phyloP scores from a whole-genome alignment of 2,797 vertebrate genomes.

The Gastrophryne carolinensis region DNA sequence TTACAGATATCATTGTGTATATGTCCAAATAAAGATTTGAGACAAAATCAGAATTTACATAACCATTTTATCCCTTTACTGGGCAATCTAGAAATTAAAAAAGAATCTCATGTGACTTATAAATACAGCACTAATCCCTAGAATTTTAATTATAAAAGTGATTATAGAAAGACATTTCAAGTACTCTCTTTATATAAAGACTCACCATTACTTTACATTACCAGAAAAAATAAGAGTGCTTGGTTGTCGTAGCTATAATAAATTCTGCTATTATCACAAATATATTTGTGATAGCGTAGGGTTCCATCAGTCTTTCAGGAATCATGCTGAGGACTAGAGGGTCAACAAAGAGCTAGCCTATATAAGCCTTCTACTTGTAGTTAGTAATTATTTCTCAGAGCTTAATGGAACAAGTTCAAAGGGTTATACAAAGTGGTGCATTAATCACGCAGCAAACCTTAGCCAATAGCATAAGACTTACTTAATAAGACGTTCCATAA shows the following conservation, averaged over 20 bases:
- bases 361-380: conserved; percentile 60
- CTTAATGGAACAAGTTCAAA: conserved; percentile 67
- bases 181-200: background rate
- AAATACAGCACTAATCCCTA: conserved; percentile 37
- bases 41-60: background rate
- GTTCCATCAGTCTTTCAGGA: conserved; percentile 64
- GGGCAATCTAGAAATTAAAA: background rate
- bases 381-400: conserved; percentile 72
- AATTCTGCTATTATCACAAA: conserved; percentile 67
- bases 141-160: conserved; percentile 68
- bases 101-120: background rate
- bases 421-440: conserved; percentile 60
- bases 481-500: background rate
- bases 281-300: conserved; percentile 67
- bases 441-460: conserved; percentile 39
- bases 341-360: conserved; percentile 61
- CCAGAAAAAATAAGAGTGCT: conserved; percentile 47
- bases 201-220: background rate
- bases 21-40: background rate
- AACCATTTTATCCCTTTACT: background rate
- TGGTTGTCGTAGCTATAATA: conserved; percentile 62
- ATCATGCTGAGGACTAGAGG: conserved; percentile 67
- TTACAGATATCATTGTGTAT: background rate
- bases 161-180: conserved; percentile 58
- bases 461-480: conserved; percentile 13